A percentile compares a stretch with the other conserved stretches of the same genome.
These are phyloP conservation scores for Melikaiella ostensackeni DNA, from an alignment of 2,888 invertebrate genomes.

Conservation along the genomic window DNA sequence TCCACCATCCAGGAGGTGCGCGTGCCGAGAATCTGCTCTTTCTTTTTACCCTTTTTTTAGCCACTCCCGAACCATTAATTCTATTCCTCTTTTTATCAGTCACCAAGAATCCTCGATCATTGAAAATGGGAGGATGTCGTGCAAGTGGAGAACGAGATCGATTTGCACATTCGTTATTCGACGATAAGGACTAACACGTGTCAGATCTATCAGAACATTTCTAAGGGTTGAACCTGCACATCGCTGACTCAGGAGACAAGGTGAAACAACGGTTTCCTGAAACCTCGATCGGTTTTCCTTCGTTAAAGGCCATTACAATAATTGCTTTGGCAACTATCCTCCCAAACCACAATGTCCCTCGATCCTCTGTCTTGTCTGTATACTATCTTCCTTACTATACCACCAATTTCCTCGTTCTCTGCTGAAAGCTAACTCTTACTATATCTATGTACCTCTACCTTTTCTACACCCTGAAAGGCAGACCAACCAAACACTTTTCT, in stretches of 20 bases:
- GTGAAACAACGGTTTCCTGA: conserved; percentile 49
- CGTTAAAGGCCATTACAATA: conserved; percentile 64
- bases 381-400: conserved; percentile 35
- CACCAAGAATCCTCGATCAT: background rate
- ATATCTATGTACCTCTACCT: background rate
- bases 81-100: conserved; percentile 8
- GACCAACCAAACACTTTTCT: conserved; percentile 37
- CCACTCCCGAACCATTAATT: conserved; percentile 41
- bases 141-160: conserved; percentile 42
- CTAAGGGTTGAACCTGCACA: conserved; percentile 34
- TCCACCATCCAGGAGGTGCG: background rate
- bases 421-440: conserved; percentile 22
- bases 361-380: conserved; percentile 24
- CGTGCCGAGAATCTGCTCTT: conserved; percentile 35
- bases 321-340: conserved; percentile 63
- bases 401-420: conserved; percentile 32
- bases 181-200: conserved; percentile 54
- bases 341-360: conserved; percentile 46
- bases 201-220: conserved; percentile 43
- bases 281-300: conserved; percentile 49
- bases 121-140: conserved; percentile 39
- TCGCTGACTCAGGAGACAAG: conserved; percentile 56
- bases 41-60: conserved; percentile 34
- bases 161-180: conserved; percentile 55
- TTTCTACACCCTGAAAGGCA: conserved; percentile 22